Percentiles rank a stretch among this genome's conserved stretches.
Evolutionary conservation across 1,140 invertebrate genomes (phyloP).

Genomic region (Ostrea edulis): DNA sequence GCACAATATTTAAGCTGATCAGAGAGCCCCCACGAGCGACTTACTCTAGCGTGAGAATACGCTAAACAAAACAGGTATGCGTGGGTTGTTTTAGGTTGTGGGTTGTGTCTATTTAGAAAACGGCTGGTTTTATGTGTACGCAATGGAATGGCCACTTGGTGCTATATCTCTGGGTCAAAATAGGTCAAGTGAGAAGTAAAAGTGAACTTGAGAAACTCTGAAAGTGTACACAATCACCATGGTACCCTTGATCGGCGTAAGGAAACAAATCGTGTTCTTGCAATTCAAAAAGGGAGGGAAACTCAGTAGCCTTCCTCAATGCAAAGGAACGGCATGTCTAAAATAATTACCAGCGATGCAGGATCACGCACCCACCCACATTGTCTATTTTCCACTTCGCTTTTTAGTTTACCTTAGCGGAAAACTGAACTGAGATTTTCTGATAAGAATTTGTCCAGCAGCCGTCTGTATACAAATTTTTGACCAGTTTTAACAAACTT

Average conservation of each 20-base stretch:
- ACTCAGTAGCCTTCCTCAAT: neutral
- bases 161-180: neutral
- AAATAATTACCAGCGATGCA: too few species aligned
- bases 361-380: too few species aligned
- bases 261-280: neutral
- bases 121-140: neutral
- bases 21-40: neutral
- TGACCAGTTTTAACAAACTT: too few species aligned
- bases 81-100: neutral
- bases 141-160: neutral
- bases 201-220: neutral
- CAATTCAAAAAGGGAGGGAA: neutral
- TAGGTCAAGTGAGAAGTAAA: neutral
- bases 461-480: too few species aligned
- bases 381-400: too few species aligned
- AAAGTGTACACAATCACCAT: neutral
- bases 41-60: neutral
- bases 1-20: neutral
- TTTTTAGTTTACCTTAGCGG: too few species aligned
- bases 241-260: neutral
- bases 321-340: too few species aligned
- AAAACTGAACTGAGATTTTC: too few species aligned
- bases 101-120: slow-evolving; percentile 5
- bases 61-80: neutral
- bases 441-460: too few species aligned